These are phyloP conservation scores for Cherax destructor DNA, from an alignment of 1,140 invertebrate species.

Conservation along the genomic window DNA sequence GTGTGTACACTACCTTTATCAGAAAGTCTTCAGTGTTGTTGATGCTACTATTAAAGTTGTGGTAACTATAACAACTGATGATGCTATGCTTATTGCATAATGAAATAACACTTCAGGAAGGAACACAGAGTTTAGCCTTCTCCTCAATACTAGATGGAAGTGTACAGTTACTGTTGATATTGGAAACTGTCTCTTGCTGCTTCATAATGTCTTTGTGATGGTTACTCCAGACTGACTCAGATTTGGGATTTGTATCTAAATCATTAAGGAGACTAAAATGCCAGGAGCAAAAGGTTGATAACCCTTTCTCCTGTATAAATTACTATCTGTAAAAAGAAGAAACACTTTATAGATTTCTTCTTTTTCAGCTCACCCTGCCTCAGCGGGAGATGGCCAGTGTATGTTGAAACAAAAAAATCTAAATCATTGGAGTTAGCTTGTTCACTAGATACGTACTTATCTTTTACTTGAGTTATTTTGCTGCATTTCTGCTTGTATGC, in stretches of 20 bases:
- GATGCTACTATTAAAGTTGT: neutral
- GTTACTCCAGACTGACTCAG: neutral
- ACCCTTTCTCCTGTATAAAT: too few species aligned
- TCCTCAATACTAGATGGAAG: neutral
- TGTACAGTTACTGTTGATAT: neutral
- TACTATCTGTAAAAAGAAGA: too few species aligned
- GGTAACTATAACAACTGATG: neutral
- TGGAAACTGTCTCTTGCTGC: neutral
- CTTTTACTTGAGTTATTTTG: neutral
- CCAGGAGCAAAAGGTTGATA: too few species aligned
- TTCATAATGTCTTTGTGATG: neutral
- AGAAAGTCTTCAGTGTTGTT: constrained; percentile 22
- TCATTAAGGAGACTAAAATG: too few species aligned
- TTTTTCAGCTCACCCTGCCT: too few species aligned
- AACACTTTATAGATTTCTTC: too few species aligned
- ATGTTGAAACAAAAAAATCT: too few species aligned
- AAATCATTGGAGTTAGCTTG: neutral
- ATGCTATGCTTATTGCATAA: neutral
- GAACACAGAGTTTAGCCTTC: neutral
- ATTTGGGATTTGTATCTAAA: neutral
- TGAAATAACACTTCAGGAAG: neutral
- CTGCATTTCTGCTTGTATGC: neutral
- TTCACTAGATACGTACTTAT: neutral
- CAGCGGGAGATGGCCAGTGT: too few species aligned
- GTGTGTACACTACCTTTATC: constrained; percentile 10